Conservation (phyloP, 2,113 vertebrate species). For the Tachysurus vachellii region DNA sequence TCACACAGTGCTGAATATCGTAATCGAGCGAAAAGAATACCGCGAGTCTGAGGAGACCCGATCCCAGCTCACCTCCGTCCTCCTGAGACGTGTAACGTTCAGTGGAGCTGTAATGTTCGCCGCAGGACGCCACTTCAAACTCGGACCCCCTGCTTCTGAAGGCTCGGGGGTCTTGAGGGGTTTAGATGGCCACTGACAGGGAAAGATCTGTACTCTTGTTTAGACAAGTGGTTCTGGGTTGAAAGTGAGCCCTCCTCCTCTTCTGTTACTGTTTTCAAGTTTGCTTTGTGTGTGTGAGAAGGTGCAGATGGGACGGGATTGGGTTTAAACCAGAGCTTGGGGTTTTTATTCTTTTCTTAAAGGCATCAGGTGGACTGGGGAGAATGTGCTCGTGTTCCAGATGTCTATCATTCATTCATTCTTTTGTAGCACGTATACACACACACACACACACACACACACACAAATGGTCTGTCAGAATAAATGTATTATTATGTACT, state of each 20-base stretch:
- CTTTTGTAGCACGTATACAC: not conserved
- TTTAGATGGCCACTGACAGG: conserved; percentile 34
- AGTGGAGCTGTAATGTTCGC: conserved; percentile 3
- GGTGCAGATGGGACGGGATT: conserved; percentile 27
- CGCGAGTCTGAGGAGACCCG: not conserved
- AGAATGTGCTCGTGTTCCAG: conserved; percentile 11
- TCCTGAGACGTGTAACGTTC: not conserved
- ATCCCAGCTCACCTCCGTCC: not conserved
- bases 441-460: not conserved
- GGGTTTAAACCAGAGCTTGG: conserved; percentile 36
- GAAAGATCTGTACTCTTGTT: conserved; percentile 67
- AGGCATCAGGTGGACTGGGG: conserved; percentile 49
- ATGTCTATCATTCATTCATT: not conserved
- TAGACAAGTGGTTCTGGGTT: conserved; percentile 88
- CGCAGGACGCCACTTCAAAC: conserved; percentile 32
- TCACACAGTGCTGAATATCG: not conserved
- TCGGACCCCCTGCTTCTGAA: conserved; percentile 43
- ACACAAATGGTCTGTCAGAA: not conserved
- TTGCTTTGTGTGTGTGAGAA: conserved; percentile 45
- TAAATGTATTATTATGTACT: not conserved
- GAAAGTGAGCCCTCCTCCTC: conserved; percentile 63
- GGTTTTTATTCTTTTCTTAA: not conserved
- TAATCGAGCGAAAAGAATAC: not conserved
- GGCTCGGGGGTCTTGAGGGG: conserved; percentile 27
- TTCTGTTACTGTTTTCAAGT: conserved; percentile 32